Evolutionary conservation across 2,888 invertebrate species (phyloP).

Genomic region (Plebejus anna): DNA sequence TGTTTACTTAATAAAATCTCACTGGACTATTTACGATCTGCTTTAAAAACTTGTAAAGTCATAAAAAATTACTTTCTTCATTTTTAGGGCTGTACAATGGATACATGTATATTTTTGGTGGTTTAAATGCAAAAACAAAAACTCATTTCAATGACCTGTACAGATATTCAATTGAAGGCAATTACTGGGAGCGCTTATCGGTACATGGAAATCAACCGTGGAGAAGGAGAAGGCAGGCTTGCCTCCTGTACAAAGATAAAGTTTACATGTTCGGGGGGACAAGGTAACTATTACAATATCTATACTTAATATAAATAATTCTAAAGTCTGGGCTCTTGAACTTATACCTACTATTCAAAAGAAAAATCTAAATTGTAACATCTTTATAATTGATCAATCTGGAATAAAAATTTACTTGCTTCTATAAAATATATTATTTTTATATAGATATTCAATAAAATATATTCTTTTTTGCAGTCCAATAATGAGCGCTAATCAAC

Average conservation of each 20-base stretch:
- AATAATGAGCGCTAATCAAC: not conserved
- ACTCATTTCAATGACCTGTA: conserved; percentile 92
- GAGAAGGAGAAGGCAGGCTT: conserved; percentile 87
- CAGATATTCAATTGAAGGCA: conserved; percentile 83
- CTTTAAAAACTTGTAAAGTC: too few species aligned
- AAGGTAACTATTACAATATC: conserved; percentile 77
- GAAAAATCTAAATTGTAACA: too few species aligned
- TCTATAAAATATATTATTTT: not conserved
- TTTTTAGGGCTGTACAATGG: conserved; percentile 85
- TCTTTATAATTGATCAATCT: too few species aligned
- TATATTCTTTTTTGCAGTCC: conserved; percentile 22
- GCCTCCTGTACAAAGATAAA: conserved; percentile 85
- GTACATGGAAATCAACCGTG: conserved; percentile 82
- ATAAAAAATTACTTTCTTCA: not conserved
- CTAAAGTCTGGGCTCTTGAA: too few species aligned
- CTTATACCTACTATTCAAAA: too few species aligned
- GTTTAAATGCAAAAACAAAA: conserved; percentile 88
- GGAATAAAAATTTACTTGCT: not conserved
- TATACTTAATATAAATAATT: not conserved
- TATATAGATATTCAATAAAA: not conserved
- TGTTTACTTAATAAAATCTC: too few species aligned
- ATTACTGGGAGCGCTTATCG: conserved; percentile 81
- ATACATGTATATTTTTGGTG: conserved; percentile 93
- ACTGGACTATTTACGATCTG: too few species aligned
- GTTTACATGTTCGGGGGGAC: conserved; percentile 95